A percentile compares a stretch with the other conserved stretches of the same genome.
phyloP scores from a whole-genome alignment of 2,113 vertebrate species.

The Catharus bicknelli region DNA sequence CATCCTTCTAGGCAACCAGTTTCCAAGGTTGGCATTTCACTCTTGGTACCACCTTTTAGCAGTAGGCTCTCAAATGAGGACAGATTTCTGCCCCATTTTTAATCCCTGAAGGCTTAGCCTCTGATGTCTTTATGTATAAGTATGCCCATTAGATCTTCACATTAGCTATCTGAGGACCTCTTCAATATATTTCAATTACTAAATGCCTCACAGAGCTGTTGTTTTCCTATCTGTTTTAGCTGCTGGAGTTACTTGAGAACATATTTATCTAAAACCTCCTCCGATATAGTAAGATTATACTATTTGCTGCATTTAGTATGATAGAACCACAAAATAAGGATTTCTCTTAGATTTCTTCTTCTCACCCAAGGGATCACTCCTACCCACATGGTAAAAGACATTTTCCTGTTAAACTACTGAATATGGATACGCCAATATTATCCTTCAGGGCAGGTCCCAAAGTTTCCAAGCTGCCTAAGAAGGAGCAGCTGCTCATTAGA shows the following conservation, averaged over 20 bases:
- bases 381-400: background rate
- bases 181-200: background rate
- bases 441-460: background rate
- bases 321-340: background rate
- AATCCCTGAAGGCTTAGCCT: background rate
- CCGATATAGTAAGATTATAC: background rate
- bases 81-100: background rate
- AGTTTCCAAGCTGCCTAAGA: background rate
- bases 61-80: background rate
- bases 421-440: background rate
- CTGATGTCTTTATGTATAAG: background rate
- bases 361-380: background rate
- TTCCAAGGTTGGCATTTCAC: background rate
- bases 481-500: background rate
- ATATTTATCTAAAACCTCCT: background rate
- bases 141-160: background rate
- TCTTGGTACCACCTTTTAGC: background rate
- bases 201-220: background rate
- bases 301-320: fast-evolving
- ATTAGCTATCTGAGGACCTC: background rate
- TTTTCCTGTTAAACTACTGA: background rate
- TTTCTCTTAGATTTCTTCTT: background rate
- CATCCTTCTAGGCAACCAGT: background rate
- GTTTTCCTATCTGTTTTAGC: background rate
- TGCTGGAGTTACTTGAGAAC: background rate